Evolutionary conservation across 2,113 vertebrate genomes (phyloP).

Genomic region (Catharus fuscescens): DNA sequence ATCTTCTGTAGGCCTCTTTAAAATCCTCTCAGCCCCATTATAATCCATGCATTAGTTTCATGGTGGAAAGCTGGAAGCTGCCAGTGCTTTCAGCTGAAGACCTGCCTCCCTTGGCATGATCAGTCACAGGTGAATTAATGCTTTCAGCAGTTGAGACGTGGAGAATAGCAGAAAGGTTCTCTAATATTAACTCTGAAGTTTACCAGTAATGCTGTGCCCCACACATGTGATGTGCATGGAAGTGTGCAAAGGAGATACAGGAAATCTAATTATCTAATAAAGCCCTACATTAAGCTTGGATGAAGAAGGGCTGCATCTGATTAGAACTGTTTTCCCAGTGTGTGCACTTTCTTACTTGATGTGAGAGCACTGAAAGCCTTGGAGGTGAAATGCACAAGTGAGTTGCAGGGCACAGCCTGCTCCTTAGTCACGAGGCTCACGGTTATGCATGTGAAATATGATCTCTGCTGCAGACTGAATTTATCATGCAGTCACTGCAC

Average conservation of each 20-base stretch:
- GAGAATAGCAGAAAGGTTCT: background rate
- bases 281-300: background rate
- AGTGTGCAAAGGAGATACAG: background rate
- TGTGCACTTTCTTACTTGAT: background rate
- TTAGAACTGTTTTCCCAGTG: background rate
- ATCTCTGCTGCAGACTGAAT: background rate
- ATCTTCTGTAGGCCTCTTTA: background rate
- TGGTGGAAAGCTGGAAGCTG: background rate
- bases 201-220: background rate
- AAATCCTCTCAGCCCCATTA: background rate
- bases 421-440: background rate
- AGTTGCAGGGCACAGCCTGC: background rate
- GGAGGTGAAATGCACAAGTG: background rate
- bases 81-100: background rate
- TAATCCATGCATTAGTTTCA: background rate
- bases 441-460: background rate
- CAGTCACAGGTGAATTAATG: background rate
- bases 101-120: background rate
- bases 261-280: slow-evolving; percentile 4
- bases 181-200: background rate
- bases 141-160: background rate
- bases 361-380: background rate
- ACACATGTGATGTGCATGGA: background rate
- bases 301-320: background rate
- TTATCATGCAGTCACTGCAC: background rate